A percentile compares a stretch with the other conserved stretches of the same genome.
Conservation (phyloP, 2,113 vertebrate species). For the Megaceryle maxima region DNA sequence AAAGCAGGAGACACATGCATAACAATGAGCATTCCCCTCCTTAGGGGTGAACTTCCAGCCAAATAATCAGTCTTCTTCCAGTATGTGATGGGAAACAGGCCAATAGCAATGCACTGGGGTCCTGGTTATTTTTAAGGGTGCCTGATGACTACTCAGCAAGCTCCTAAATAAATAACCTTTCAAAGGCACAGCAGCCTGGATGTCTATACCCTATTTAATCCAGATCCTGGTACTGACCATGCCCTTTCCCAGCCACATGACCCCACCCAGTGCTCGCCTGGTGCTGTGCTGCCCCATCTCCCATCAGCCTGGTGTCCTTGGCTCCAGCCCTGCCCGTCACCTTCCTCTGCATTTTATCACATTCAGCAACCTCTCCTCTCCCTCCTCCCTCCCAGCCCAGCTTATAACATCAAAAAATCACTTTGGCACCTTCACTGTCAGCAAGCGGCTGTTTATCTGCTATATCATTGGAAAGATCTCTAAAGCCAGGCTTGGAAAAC, state of each 20-base stretch:
- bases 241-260: neutral
- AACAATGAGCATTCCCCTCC: neutral
- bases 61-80: neutral
- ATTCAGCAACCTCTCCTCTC: constrained; percentile 41
- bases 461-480: constrained; percentile 60
- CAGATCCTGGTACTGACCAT: neutral
- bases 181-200: neutral
- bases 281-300: neutral
- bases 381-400: constrained; percentile 39
- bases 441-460: constrained; percentile 62
- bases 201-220: neutral
- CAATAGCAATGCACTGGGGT: neutral
- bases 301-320: neutral
- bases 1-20: neutral
- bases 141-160: neutral
- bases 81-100: neutral
- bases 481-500: constrained; percentile 69
- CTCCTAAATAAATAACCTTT: neutral
- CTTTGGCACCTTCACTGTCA: constrained; percentile 66
- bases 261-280: neutral
- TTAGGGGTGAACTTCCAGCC: neutral
- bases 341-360: constrained; percentile 18
- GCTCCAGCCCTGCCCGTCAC: neutral
- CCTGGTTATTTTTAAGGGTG: neutral
- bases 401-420: constrained; percentile 68